These are phyloP conservation scores for Mnemiopsis leidyi DNA, from an alignment of 37 sponge, comb jelly and placozoan species.

Conservation along the genomic window DNA sequence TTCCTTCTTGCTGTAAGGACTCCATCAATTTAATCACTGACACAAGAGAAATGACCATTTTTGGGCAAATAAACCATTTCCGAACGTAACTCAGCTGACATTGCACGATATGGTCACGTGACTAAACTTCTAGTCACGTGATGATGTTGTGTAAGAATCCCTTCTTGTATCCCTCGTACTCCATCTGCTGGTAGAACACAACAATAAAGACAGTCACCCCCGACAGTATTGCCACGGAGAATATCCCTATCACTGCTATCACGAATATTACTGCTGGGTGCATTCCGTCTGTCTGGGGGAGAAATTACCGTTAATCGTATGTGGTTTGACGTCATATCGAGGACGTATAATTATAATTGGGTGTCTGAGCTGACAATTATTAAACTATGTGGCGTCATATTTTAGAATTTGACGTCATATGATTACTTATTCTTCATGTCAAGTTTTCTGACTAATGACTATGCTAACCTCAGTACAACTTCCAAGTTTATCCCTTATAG, in stretches of 20 bases:
- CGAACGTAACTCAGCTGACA: too few relatives aligned
- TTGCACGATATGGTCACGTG: too few relatives aligned
- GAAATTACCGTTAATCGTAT: neutral
- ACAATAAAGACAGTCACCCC: constrained; percentile 10
- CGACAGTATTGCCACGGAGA: neutral
- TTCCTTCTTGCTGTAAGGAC: too few relatives aligned
- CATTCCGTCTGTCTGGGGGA: constrained; percentile 16
- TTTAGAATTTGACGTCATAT: too few relatives aligned
- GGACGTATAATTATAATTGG: too few relatives aligned
- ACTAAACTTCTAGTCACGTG: neutral
- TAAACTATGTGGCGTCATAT: too few relatives aligned
- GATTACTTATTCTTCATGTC: too few relatives aligned
- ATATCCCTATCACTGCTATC: constrained; percentile 20
- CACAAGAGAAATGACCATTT: too few relatives aligned
- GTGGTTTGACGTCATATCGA: neutral
- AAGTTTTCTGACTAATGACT: too few relatives aligned
- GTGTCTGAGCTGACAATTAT: too few relatives aligned
- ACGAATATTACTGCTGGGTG: constrained; percentile 61
- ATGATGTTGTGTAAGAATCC: constrained; percentile 13
- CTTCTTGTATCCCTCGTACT: constrained; percentile 63
- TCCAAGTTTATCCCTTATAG: neutral
- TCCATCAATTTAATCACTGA: too few relatives aligned
- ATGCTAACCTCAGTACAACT: constrained; percentile 57
- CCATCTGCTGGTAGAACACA: constrained; percentile 63
- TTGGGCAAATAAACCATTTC: too few relatives aligned